A percentile compares a stretch with the other conserved stretches of the same genome.
Evolutionary conservation across 2,113 vertebrate species (phyloP).

Genomic region (Morphnarchus princeps): DNA sequence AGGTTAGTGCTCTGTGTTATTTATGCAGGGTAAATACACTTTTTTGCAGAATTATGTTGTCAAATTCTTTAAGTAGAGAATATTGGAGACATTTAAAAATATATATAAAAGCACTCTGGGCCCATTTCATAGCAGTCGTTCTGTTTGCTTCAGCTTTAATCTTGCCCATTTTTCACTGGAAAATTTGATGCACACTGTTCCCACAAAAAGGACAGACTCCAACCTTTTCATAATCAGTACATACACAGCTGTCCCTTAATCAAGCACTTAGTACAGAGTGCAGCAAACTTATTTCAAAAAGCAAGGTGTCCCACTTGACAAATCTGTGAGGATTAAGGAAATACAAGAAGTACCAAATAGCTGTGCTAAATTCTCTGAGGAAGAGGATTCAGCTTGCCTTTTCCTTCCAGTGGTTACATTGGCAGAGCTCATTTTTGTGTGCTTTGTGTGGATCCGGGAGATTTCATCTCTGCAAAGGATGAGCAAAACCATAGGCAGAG

Average conservation of each 20-base stretch:
- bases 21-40: conserved; percentile 37
- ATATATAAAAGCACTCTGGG: not conserved
- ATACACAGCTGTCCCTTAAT: not conserved
- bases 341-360: not conserved
- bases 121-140: not conserved
- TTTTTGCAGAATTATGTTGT: conserved; percentile 44
- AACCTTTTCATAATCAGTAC: not conserved
- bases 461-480: not conserved
- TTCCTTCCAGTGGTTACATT: not conserved
- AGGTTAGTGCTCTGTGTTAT: not conserved
- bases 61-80: conserved; percentile 39
- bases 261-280: not conserved
- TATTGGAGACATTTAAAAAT: not conserved
- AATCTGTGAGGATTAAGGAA: not conserved
- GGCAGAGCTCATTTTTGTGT: not conserved
- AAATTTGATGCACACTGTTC: not conserved
- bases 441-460: not conserved
- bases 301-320: not conserved
- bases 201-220: not conserved
- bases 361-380: not conserved
- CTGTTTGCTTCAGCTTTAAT: not conserved
- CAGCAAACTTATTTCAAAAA: not conserved
- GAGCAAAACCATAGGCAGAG: not conserved
- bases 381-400: not conserved
- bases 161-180: not conserved